Conservation (phyloP, 2,797 vertebrate species). For the Gobio occitaniae region DNA sequence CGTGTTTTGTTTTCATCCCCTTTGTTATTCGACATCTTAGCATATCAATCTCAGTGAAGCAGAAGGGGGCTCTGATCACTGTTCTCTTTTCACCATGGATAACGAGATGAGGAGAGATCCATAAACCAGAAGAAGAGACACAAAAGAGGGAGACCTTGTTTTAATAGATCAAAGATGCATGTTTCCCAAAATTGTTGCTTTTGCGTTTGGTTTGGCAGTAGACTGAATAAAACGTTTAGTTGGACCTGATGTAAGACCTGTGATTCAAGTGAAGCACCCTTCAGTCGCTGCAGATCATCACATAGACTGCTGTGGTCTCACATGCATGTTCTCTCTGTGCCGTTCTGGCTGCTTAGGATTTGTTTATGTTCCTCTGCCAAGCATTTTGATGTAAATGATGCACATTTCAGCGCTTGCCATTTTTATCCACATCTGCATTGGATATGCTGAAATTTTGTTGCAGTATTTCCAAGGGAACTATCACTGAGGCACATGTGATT, state of each 20-base stretch:
- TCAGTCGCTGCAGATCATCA: constrained; percentile 18
- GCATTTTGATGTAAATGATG: constrained; percentile 30
- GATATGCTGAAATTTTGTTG: constrained; percentile 5
- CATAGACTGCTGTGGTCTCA: constrained; percentile 12
- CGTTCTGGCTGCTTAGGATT: constrained; percentile 26
- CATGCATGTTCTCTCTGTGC: constrained; percentile 18
- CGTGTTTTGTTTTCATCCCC: constrained; percentile 9
- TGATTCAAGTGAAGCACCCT: constrained; percentile 14
- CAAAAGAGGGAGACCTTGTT: constrained; percentile 8
- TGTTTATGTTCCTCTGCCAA: constrained; percentile 37
- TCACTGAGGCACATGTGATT: background rate
- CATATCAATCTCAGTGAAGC: constrained; percentile 12
- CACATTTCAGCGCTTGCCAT: constrained; percentile 21
- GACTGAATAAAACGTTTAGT: constrained; percentile 21
- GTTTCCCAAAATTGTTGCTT: constrained; percentile 36
- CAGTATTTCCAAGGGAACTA: background rate
- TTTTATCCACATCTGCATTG: constrained; percentile 29
- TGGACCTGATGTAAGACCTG: constrained; percentile 14
- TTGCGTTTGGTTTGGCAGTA: constrained; percentile 24
- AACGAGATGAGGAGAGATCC: constrained; percentile 38
- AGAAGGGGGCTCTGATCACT: constrained; percentile 17
- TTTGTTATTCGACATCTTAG: constrained; percentile 28
- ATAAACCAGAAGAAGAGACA: constrained; percentile 18
- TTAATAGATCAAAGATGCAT: constrained; percentile 28
- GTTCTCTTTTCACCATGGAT: constrained; percentile 25